Base-by-base conservation (phyloP, 2,888 invertebrate genomes). In the Tholera decimalis region DNA sequence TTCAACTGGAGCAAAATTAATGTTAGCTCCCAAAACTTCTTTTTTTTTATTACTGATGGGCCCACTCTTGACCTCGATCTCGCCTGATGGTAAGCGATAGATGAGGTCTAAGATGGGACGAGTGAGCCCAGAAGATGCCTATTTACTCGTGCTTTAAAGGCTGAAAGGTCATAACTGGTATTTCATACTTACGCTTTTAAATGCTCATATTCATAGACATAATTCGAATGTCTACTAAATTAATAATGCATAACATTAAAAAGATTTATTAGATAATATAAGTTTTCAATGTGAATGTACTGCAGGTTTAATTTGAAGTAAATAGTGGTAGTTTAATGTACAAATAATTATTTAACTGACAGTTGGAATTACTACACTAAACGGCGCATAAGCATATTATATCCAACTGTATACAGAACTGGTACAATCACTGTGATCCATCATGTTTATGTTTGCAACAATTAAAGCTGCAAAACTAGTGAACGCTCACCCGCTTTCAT, bases 401-500 rank as follows among this genome's bases (percentile, higher is more conserved):
- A n/a, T n/a, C n/a, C 24, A 39, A 55, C 9, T 30, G 33, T 18
- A 1, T 18, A 47, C 2, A 46, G 47, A 56, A 73, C 73, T 46
- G 22, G 60, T 49, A 13, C 18, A 8, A 44, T 66, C n/a, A 53
- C 49, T 18, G 35, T 57, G 54, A 72, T 66, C 56, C 65, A 72
- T 58, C 55, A 50, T 37, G 54, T 57, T 73, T 61, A 62, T 56
- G 15, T 50, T 59, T 53, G 24, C 60, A 55, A 53, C 37, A 55
- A 26, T 15, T 46, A 56, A 53, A 68, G 63, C 37, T 22, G 71
- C 49, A 30, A 46, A 62, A 70, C 74, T 35, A 55, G 64, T 64
- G 30, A 46, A 37, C 15, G n/a, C 50, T 55, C 54, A 62, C 60
- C 58, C n/a, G 70, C 46, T 69, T 79, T 70, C 58, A 9, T 65